Evolutionary conservation across 2,113 vertebrate genomes (phyloP).

Genomic region (Micronisus gabar): DNA sequence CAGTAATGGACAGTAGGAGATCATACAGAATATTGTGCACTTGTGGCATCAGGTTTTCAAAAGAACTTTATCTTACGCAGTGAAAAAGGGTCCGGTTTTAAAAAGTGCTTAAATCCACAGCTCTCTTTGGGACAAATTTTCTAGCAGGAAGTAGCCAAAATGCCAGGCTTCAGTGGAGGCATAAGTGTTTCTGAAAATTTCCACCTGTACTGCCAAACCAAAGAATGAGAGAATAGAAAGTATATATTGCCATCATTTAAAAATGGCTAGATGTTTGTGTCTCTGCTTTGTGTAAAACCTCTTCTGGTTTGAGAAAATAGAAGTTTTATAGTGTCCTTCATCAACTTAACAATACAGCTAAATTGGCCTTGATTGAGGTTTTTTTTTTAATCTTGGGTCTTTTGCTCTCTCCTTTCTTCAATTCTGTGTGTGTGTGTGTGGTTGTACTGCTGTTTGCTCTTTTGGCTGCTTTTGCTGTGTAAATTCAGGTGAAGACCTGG

Average conservation of each 20-base stretch:
- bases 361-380: background rate
- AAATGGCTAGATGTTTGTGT: background rate
- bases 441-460: constrained; percentile 1
- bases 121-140: background rate
- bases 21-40: background rate
- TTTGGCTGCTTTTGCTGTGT: constrained; percentile 44
- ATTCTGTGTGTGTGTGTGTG: background rate
- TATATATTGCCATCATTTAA: background rate
- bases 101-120: background rate
- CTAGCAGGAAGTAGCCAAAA: background rate
- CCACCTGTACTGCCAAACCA: background rate
- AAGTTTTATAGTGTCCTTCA: background rate
- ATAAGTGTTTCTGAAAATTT: background rate
- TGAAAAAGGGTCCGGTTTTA: background rate
- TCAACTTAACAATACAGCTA: background rate
- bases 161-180: background rate
- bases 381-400: constrained; percentile 17
- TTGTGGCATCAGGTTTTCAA: background rate
- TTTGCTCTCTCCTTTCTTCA: constrained; percentile 44
- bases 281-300: background rate
- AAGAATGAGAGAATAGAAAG: background rate
- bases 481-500: constrained; percentile 92
- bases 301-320: background rate
- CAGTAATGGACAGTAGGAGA: background rate
- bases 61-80: background rate